These are phyloP conservation scores for Micronycteris hirsuta DNA, from an alignment of 2,113 vertebrate species.

Conservation along the genomic window DNA sequence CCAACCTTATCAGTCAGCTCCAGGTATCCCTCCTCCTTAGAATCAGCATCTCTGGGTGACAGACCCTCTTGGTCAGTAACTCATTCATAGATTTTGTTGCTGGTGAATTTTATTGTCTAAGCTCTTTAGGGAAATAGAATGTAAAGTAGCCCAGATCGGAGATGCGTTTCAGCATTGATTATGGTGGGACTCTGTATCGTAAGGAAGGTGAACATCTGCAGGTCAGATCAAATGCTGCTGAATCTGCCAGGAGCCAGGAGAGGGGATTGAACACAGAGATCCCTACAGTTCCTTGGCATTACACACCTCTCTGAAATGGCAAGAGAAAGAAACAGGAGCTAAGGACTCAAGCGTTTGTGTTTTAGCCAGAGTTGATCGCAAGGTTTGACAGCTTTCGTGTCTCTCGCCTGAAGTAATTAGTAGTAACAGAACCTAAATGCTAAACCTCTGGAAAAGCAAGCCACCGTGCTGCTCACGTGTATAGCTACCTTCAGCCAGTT, in stretches of 20 bases:
- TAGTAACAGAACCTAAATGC: conserved; percentile 75
- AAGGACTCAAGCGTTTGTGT: conserved; percentile 63
- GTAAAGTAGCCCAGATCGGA: neutral
- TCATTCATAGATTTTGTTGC: conserved; percentile 25
- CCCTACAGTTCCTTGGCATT: neutral
- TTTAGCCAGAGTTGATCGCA: conserved; percentile 71
- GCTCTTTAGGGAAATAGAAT: conserved; percentile 52
- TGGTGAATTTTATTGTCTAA: conserved; percentile 34
- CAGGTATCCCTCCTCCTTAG: neutral
- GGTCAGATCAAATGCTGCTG: conserved; percentile 18
- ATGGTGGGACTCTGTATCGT: neutral
- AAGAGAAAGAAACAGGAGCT: conserved; percentile 69
- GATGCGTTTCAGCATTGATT: neutral
- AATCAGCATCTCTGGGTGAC: neutral
- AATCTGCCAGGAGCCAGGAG: neutral
- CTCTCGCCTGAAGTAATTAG: conserved; percentile 71
- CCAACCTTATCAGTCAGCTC: conserved; percentile 3
- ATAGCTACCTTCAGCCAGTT: conserved; percentile 61
- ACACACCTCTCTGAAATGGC: conserved; percentile 49
- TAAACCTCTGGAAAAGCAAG: conserved; percentile 60
- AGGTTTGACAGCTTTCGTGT: conserved; percentile 72
- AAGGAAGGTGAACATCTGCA: neutral
- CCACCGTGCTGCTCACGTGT: conserved; percentile 55
- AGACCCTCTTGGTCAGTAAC: neutral
- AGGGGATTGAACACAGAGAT: neutral